These are phyloP conservation scores for Bujurquina vittata DNA, from an alignment of 2,113 vertebrate genomes.

Conservation along the genomic window DNA sequence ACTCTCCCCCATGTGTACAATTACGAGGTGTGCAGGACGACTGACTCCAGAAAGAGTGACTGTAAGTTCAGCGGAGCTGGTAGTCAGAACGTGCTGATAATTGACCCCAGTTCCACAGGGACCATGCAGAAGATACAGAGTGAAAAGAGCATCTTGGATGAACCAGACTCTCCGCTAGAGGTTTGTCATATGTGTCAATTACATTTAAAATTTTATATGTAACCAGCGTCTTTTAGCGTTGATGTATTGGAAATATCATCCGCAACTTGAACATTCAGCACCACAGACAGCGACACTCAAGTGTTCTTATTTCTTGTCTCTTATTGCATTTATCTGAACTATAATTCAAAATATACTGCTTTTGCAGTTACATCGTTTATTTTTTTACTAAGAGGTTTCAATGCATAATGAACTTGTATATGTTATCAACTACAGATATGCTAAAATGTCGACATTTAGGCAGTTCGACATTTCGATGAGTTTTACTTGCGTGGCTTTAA, in stretches of 20 bases:
- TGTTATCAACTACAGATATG: rapidly evolving
- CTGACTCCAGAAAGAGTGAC: no score
- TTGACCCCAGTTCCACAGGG: no score
- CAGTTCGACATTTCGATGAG: rapidly evolving
- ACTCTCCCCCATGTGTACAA: no score
- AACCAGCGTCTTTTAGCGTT: rapidly evolving
- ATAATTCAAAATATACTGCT: rapidly evolving
- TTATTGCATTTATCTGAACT: rapidly evolving
- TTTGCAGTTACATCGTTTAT: rapidly evolving
- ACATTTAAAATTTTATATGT: rapidly evolving
- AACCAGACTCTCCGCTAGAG: not conserved
- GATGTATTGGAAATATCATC: rapidly evolving
- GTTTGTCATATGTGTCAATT: not conserved
- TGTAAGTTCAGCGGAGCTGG: no score
- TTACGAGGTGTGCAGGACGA: no score
- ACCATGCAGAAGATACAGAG: no score
- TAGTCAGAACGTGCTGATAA: no score
- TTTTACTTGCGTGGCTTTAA: not conserved
- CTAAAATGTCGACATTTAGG: rapidly evolving
- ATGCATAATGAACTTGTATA: not conserved
- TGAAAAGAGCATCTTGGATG: no score
- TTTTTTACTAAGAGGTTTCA: not conserved
- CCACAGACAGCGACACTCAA: not conserved
- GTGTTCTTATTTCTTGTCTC: rapidly evolving
- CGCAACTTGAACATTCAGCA: not conserved